Base-by-base conservation (phyloP, 2,113 vertebrate genomes). In the Sapayoa aenigma region DNA sequence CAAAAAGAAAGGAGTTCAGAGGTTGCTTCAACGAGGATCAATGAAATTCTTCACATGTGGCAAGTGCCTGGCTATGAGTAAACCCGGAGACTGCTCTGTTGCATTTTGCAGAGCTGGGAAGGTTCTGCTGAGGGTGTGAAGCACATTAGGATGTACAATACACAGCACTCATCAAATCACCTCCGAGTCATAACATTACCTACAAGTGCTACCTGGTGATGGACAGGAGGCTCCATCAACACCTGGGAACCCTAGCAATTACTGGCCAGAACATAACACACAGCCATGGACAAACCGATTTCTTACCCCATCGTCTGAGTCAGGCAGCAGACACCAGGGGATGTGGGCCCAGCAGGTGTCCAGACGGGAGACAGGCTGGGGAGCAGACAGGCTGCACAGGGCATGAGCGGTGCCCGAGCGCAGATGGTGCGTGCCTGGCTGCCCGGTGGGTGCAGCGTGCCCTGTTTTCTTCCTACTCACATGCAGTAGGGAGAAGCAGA, bases 391-490 rank as follows among this genome's bases (percentile, higher is more conserved):
- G 41, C 53, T 71, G 47, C 42, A 25, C 1, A 2, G 39, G 63
- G 15, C 35, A 37, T 0, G 2, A 55, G 44, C 0, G 0, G 14
- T 21, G 30, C 35, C 78, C 0, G 7, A 58, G 62, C 0, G 0
- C 92, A 87, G 66, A 85, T 37, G 66, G 53, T 10, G 3, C 4
- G 5, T 33, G 63, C 39, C 80, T 10, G 9, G 30, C 65, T 90
- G 69, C 60, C 75, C 2, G 0, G 58, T 53, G 74, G 65, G 33
- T 22, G 49, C 84, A 24, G 77, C 1, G 0, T 80, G 68, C 30
- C 50, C 76, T 53, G 63, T 76, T 94, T 76, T 83, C 60, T 56
- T 71, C 22, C 0, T 20, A 42, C 22, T 49, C 68, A 82, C 80
- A 17, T 31, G 67, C 90, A 56, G 49, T 35, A 35, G 30, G 12